Percentiles rank a stretch among this genome's conserved stretches.
Conservation (phyloP, 2,113 vertebrate species). For the Arizona elegans region DNA sequence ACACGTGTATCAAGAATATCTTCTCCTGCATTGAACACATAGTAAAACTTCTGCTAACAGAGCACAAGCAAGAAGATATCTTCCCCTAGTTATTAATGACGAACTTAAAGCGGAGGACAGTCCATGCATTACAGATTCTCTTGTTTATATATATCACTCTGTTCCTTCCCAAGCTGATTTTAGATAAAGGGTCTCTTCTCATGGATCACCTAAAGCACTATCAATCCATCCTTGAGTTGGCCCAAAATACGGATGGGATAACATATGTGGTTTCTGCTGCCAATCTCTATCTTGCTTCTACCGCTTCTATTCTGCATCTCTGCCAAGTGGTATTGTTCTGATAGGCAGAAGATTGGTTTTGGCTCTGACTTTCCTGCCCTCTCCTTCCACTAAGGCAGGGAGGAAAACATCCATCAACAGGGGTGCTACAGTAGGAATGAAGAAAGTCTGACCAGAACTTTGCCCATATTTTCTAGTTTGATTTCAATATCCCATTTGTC, state of each 20-base stretch:
- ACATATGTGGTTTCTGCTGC: background rate
- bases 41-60: background rate
- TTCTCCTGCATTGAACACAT: background rate
- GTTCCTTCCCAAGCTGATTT: background rate
- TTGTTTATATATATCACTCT: background rate
- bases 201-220: background rate
- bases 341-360: background rate
- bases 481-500: background rate
- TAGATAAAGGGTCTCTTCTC: background rate
- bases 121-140: background rate
- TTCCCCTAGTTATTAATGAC: background rate
- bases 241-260: background rate
- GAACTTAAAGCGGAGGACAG: background rate
- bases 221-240: background rate
- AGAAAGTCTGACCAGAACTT: background rate
- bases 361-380: background rate
- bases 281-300: background rate
- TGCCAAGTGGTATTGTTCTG: background rate
- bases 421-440: background rate
- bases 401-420: background rate
- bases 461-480: background rate
- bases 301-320: background rate
- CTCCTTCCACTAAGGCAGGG: background rate
- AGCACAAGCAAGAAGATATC: background rate
- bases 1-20: background rate